phyloP scores from a whole-genome alignment of 37 sponge, comb jelly and placozoan species.

The Chondrilla cf. caribensis region DNA sequence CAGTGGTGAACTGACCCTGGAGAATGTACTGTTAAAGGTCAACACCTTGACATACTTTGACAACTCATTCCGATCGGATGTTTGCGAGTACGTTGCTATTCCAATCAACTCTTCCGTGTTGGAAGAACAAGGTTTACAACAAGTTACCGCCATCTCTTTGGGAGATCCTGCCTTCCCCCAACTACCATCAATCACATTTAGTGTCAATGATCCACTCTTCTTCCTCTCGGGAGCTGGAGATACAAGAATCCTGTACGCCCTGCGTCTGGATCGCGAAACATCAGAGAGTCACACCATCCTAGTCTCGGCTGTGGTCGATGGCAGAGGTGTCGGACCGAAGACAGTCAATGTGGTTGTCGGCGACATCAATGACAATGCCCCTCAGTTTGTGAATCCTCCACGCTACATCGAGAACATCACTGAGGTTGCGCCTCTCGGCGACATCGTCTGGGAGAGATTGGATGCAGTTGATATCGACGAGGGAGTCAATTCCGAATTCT shows the following conservation, averaged over 20 bases:
- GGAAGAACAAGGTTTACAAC: constrained; percentile 3
- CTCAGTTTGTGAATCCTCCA: constrained; percentile 41
- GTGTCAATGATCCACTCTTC: neutral
- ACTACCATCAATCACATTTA: neutral
- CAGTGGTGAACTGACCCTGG: neutral
- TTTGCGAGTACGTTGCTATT: neutral
- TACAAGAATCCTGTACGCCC: neutral
- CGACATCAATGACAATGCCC: constrained; percentile 63
- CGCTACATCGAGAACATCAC: neutral
- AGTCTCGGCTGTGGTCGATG: neutral
- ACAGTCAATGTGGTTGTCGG: constrained; percentile 31
- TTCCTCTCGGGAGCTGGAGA: constrained; percentile 1
- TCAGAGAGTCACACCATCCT: neutral
- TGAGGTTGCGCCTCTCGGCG: constrained; percentile 4
- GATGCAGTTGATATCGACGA: constrained; percentile 35
- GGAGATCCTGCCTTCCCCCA: constrained; percentile 7
- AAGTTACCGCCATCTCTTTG: neutral
- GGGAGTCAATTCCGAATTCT: constrained; percentile 23
- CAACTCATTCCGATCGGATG: constrained; percentile 1
- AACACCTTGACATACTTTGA: neutral
- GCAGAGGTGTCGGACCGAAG: constrained; percentile 4
- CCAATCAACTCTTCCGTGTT: neutral
- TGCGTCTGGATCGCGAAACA: neutral
- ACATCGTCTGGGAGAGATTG: neutral
- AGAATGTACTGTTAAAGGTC: neutral